Evolutionary conservation across 2,113 vertebrate genomes (phyloP).

Genomic region (Channa argus): DNA sequence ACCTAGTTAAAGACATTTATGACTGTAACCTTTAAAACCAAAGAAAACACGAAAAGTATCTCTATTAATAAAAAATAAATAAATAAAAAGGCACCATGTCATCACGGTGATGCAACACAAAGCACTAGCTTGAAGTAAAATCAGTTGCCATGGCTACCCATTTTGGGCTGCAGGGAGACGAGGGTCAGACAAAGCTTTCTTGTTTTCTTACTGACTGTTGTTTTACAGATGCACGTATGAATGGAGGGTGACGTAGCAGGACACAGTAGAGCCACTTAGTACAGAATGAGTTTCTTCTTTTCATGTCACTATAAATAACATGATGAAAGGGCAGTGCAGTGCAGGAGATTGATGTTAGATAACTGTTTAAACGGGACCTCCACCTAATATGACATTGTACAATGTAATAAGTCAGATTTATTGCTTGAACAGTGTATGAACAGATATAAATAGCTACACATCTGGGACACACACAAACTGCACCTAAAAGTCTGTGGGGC

Average conservation of each 20-base stretch:
- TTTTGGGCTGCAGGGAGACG: constrained; percentile 8
- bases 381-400: background rate
- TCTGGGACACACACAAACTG: background rate
- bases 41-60: no score
- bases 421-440: background rate
- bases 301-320: no score
- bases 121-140: constrained; percentile 1
- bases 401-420: background rate
- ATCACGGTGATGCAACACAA: constrained; percentile 13
- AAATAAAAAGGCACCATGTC: background rate
- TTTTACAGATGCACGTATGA: background rate
- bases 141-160: constrained; percentile 62
- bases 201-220: background rate
- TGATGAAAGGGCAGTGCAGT: no score
- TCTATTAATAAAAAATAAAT: no score
- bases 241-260: background rate
- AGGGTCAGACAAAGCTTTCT: background rate
- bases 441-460: background rate
- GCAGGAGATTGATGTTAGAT: background rate
- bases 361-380: no score
- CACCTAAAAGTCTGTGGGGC: background rate
- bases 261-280: no score
- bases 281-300: no score
- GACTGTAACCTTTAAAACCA: background rate
- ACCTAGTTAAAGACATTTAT: background rate